These are phyloP conservation scores for Dryocosmus kuriphilus DNA, from an alignment of 2,888 invertebrate genomes.

Conservation along the genomic window DNA sequence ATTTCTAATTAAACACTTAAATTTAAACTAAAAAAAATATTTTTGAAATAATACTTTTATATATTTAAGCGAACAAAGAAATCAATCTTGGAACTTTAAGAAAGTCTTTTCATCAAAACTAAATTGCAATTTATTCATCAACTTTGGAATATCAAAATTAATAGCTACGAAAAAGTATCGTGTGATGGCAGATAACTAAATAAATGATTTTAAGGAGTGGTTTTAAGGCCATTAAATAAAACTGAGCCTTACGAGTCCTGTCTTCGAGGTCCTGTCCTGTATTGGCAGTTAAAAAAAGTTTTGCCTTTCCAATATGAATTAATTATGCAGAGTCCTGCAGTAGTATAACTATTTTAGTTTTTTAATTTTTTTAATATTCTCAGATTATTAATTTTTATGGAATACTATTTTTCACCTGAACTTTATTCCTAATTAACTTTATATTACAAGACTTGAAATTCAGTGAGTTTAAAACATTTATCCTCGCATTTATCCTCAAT, in stretches of 20 bases:
- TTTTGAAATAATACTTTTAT: neutral
- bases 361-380: neutral
- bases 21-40: neutral
- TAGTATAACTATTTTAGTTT: neutral
- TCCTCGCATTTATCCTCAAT: neutral
- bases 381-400: neutral
- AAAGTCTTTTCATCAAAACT: neutral
- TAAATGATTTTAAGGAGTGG: constrained; percentile 8
- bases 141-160: neutral
- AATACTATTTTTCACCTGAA: neutral
- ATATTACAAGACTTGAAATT: neutral
- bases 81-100: neutral
- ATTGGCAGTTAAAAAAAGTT: neutral
- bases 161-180: constrained; percentile 3
- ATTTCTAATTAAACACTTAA: neutral
- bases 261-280: constrained; percentile 34
- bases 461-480: neutral
- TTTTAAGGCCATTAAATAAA: constrained; percentile 26
- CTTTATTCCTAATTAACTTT: neutral
- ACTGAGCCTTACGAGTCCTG: constrained; percentile 6
- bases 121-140: neutral
- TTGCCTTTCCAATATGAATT: neutral
- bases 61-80: neutral
- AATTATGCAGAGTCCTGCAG: neutral
- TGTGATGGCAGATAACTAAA: constrained; percentile 14